A percentile compares a stretch with the other conserved stretches of the same genome.
Conservation (phyloP, 2,888 invertebrate species). For the Himalopsyche anomala region DNA sequence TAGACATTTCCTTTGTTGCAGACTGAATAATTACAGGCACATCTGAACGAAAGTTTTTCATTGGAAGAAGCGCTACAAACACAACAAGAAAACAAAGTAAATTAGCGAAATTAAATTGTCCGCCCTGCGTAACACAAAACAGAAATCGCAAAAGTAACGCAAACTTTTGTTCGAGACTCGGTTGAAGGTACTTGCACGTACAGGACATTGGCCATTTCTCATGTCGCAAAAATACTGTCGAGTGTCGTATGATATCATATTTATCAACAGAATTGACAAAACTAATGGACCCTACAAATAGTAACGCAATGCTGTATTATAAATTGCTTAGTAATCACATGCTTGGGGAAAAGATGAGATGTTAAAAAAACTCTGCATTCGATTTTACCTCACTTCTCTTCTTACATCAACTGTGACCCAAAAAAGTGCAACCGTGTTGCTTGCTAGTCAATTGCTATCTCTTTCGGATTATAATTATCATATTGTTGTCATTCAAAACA, state of each 20-base stretch:
- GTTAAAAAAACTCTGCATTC: no score
- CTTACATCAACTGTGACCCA: no score
- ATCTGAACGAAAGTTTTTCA: slow-evolving; percentile 52
- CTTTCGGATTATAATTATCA: no score
- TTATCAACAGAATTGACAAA: background rate
- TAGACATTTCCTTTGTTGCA: slow-evolving; percentile 26
- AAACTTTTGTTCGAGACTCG: slow-evolving; percentile 9
- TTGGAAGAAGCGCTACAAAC: slow-evolving; percentile 51
- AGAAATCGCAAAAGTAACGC: slow-evolving; percentile 51
- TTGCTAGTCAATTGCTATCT: no score
- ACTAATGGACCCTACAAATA: background rate
- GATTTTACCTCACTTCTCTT: no score
- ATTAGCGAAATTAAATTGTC: slow-evolving; percentile 62
- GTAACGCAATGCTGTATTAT: no score
- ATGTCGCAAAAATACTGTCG: background rate
- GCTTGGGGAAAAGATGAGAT: no score
- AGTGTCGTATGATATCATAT: background rate
- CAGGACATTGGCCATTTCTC: slow-evolving; percentile 9
- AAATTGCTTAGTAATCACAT: no score
- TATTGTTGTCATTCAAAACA: no score
- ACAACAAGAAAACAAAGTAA: slow-evolving; percentile 55
- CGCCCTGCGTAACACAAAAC: slow-evolving; percentile 55
- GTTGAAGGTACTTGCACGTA: background rate
- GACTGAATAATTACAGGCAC: slow-evolving; percentile 52
- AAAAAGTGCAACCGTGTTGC: no score